Evolutionary conservation across 2,888 invertebrate genomes (phyloP), one percentile per base, ranked within the genome.

Genomic region (Ptilodon capucinus): DNA sequence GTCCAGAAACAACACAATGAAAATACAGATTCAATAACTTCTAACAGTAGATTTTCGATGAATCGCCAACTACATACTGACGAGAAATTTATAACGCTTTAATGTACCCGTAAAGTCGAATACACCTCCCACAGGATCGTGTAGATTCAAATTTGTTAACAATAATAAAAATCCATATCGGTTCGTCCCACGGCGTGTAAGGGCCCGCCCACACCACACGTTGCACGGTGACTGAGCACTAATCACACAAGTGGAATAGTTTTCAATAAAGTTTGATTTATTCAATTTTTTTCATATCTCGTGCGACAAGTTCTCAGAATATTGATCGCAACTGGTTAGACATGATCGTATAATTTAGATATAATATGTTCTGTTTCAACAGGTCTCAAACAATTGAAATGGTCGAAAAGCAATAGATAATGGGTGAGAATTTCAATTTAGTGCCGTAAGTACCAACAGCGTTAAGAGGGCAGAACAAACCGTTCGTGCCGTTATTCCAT

Each of bases 181-280:
- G 74, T 61, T 62, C 81, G 54, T 72, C 81, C 81, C 81, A 80
- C 77, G 64, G 59, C 73, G 48, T 79, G 79, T 77, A 55, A 44
- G 40, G 40, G 67, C 71, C 71, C 83, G 74, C 81, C 80, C 78
- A 81, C 80, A 63, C 64, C 54, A 59, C 60, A 46, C 41, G 46
- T 48, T 43, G 59, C 49, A 59, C 60, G 64, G 71, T 84, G 83
- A 85, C 81, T 61, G 65, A 64, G 81, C 81, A 76, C 74, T 72
- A 76, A 71, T 70, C 60, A 68, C 63, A 70, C 70, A 70, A 71
- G 65, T 73, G 64, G 76, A 79, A 79, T 77, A 74, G 74, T 75
- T 76, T 71, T 65, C 74, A 74, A 80, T 79, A 78, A 75, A 76
- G 47, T 60, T 74, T 72, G 75, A 81, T 79, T 76, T 75, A 78